These are phyloP conservation scores for Leptinotarsa rubiginosa DNA, from an alignment of 2,888 invertebrate species.

Conservation along the genomic window DNA sequence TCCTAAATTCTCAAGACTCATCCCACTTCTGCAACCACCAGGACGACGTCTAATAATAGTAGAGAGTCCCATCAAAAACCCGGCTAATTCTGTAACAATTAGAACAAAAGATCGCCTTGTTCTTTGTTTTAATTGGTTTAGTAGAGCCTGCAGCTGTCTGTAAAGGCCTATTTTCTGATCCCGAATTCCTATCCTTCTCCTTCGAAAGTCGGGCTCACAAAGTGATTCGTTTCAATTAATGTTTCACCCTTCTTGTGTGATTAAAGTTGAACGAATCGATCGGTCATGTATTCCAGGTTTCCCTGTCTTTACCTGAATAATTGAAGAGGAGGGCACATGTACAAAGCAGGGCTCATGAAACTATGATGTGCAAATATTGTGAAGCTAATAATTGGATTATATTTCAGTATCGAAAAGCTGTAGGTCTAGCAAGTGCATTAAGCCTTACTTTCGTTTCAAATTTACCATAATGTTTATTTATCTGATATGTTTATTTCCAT, in stretches of 20 bases:
- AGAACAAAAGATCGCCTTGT: constrained; percentile 56
- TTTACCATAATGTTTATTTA: too few relatives aligned
- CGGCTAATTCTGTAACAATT: constrained; percentile 57
- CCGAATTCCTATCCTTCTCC: constrained; percentile 45
- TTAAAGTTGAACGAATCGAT: constrained; percentile 46
- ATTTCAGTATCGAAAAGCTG: background rate
- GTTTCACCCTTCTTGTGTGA: constrained; percentile 53
- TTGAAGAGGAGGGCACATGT: background rate
- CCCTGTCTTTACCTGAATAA: constrained; percentile 5
- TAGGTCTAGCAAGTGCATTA: background rate
- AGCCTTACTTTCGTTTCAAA: too few relatives aligned
- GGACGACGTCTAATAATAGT: constrained; percentile 9
- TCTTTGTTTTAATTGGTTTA: constrained; percentile 60
- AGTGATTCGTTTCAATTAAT: constrained; percentile 59
- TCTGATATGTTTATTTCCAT: too few relatives aligned
- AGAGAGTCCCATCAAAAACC: constrained; percentile 44
- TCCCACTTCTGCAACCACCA: constrained; percentile 5
- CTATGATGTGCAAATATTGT: background rate
- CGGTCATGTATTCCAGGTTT: background rate
- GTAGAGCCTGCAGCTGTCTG: constrained; percentile 54
- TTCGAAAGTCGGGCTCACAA: constrained; percentile 43
- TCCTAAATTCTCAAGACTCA: background rate
- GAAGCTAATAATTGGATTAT: background rate
- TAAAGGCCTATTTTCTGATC: constrained; percentile 55
- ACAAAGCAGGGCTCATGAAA: background rate